Percentiles rank a stretch among this genome's conserved stretches.
These are phyloP conservation scores for Eriosoma lanigerum DNA, from an alignment of 1,140 invertebrate species.

Conservation along the genomic window DNA sequence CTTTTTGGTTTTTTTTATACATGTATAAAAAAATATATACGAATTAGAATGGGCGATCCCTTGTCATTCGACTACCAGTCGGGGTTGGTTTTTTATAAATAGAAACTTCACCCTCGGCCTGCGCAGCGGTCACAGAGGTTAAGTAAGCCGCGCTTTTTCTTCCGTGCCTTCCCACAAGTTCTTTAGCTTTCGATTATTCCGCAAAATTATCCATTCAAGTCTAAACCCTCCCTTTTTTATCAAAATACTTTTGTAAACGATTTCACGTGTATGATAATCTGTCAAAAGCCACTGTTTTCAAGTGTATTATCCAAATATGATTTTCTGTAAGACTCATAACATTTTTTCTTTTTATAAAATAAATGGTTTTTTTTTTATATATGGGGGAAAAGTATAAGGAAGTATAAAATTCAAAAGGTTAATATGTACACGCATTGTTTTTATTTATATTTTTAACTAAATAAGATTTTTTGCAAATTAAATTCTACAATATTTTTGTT, in stretches of 20 bases:
- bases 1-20: constrained; percentile 22
- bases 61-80: constrained; percentile 36
- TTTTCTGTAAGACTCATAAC: not conserved
- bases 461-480: too few relatives aligned
- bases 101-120: constrained; percentile 32
- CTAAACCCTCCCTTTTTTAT: not conserved
- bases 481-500: too few relatives aligned
- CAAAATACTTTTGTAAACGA: constrained; percentile 24
- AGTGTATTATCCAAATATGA: constrained; percentile 6
- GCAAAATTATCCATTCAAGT: constrained; percentile 51
- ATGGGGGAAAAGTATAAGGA: too few relatives aligned
- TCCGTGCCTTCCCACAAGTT: constrained; percentile 15
- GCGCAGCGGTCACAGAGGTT: constrained; percentile 37
- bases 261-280: constrained; percentile 33
- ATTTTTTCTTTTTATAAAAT: constrained; percentile 2
- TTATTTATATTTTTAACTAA: too few relatives aligned
- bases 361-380: constrained; percentile 10
- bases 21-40: constrained; percentile 23
- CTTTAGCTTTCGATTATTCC: constrained; percentile 51
- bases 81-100: constrained; percentile 46
- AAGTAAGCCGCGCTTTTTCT: constrained; percentile 47
- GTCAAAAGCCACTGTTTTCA: constrained; percentile 46
- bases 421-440: too few relatives aligned
- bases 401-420: too few relatives aligned
- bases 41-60: constrained; percentile 51